These are phyloP conservation scores for Allobates femoralis DNA, from an alignment of 2,797 vertebrate genomes.

Conservation along the genomic window DNA sequence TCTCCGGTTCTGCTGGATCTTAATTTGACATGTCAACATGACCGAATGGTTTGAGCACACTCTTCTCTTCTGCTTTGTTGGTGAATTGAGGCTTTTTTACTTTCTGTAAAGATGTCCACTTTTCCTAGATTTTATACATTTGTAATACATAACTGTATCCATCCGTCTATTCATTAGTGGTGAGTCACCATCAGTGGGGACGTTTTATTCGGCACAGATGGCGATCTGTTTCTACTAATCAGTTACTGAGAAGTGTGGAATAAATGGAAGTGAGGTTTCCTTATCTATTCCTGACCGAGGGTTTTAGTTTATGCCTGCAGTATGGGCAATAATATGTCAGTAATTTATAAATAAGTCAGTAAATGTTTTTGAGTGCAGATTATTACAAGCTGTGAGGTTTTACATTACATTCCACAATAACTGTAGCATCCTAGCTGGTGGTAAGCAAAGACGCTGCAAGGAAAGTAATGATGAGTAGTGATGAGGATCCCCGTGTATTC, in stretches of 20 bases:
- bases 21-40: neutral
- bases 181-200: neutral
- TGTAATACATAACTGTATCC: neutral
- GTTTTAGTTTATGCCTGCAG: neutral
- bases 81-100: neutral
- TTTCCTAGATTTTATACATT: neutral
- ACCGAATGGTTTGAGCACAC: neutral
- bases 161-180: neutral
- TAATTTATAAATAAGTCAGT: neutral
- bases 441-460: too few relatives aligned
- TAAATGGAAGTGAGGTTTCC: neutral
- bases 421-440: too few relatives aligned
- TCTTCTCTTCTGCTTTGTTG: neutral
- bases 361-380: neutral
- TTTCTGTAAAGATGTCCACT: neutral
- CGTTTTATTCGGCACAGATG: conserved; percentile 7
- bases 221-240: conserved; percentile 5
- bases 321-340: neutral
- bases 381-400: neutral
- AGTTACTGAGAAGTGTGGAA: neutral
- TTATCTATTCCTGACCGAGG: neutral
- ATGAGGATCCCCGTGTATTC: too few relatives aligned
- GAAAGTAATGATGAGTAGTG: too few relatives aligned
- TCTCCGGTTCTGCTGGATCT: neutral
- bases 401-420: too few relatives aligned